These are phyloP conservation scores for Exocentrus adspersus DNA, from an alignment of 2,888 invertebrate species.

Conservation along the genomic window DNA sequence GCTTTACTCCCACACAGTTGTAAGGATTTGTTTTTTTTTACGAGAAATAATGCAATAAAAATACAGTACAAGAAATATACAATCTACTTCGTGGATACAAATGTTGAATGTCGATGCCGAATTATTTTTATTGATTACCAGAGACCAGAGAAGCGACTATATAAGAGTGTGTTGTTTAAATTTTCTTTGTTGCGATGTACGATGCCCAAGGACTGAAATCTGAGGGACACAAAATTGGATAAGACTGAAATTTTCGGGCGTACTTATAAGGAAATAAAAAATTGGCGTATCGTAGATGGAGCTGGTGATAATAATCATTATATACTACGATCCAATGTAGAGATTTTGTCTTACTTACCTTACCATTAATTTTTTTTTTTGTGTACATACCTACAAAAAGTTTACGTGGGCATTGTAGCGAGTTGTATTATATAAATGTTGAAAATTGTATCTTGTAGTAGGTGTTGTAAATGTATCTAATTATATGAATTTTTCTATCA, in stretches of 20 bases:
- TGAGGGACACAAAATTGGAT: slow-evolving; percentile 4
- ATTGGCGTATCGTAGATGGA: not conserved
- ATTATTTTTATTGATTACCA: slow-evolving; percentile 1
- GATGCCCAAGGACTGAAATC: slow-evolving; percentile 1
- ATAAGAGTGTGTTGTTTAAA: no score
- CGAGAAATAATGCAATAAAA: slow-evolving; percentile 27
- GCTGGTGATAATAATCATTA: not conserved
- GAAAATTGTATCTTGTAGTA: slow-evolving; percentile 20
- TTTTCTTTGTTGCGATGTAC: not conserved
- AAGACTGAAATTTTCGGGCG: not conserved
- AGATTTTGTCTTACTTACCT: not conserved
- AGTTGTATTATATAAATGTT: not conserved
- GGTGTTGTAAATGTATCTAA: slow-evolving; percentile 24
- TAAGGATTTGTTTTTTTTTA: slow-evolving; percentile 20
- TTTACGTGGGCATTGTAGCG: not conserved
- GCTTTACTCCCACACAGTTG: slow-evolving; percentile 3
- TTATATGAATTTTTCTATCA: slow-evolving; percentile 40
- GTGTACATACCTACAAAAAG: not conserved
- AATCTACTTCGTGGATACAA: slow-evolving; percentile 12
- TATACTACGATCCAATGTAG: not conserved
- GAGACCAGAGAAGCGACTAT: not conserved
- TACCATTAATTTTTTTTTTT: not conserved
- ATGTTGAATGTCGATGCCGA: slow-evolving; percentile 9
- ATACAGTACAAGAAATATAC: slow-evolving; percentile 24
- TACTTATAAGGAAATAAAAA: not conserved